phyloP scores from a whole-genome alignment of 2,888 invertebrate species.

The Nomada ferruginata region DNA sequence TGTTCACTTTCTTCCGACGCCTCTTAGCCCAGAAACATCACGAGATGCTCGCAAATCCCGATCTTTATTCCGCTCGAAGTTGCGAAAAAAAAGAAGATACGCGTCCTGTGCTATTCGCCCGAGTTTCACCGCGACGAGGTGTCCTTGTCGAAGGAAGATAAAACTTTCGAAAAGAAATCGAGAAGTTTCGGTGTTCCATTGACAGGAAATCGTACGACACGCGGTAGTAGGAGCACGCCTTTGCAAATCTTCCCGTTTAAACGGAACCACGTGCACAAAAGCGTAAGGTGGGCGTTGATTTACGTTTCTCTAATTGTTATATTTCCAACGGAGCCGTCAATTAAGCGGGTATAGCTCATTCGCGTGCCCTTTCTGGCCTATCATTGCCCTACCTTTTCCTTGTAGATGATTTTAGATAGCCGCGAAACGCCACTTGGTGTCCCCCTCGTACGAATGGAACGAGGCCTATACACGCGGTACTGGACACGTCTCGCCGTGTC shows the following conservation, averaged over 20 bases:
- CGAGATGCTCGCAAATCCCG: conserved; percentile 36
- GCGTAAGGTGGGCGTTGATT: conserved; percentile 54
- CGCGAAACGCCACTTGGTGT: conserved; percentile 24
- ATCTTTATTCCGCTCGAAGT: conserved; percentile 29
- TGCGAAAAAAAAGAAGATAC: not conserved
- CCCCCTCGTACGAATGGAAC: conserved; percentile 25
- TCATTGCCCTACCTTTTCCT: conserved; percentile 31
- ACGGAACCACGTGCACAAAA: conserved; percentile 23
- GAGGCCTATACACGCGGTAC: not conserved
- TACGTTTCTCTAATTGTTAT: conserved; percentile 59
- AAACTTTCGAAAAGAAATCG: conserved; percentile 33
- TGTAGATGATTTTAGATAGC: conserved; percentile 58
- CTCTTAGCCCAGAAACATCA: conserved; percentile 27
- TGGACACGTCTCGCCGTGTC: conserved; percentile 49
- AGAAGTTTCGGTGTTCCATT: conserved; percentile 8
- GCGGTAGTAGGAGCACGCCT: conserved; percentile 32
- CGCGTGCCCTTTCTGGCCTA: conserved; percentile 42
- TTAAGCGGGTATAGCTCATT: conserved; percentile 54
- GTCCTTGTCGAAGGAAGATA: not conserved
- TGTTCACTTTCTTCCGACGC: not conserved
- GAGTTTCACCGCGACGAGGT: conserved; percentile 5
- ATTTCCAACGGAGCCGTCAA: conserved; percentile 57
- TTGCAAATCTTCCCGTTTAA: conserved; percentile 39
- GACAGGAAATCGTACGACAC: conserved; percentile 43
- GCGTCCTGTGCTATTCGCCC: not conserved